Evolutionary conservation across 2,113 vertebrate genomes (phyloP).

Genomic region (Lasiurus cinereus): DNA sequence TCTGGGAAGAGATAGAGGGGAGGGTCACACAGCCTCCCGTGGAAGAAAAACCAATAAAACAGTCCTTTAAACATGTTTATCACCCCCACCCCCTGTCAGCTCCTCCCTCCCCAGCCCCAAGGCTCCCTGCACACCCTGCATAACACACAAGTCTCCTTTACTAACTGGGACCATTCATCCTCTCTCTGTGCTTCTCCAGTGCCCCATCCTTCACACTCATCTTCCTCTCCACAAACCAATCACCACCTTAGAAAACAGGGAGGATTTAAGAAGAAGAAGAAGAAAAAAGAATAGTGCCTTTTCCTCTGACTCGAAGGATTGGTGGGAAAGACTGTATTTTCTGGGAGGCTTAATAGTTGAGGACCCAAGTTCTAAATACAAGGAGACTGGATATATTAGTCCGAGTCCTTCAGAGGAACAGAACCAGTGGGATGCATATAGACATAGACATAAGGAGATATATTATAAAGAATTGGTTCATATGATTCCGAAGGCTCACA

Average conservation of each 20-base stretch:
- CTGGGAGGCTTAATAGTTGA: neutral
- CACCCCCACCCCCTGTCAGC: fast-evolving
- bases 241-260: neutral
- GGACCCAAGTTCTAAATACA: neutral
- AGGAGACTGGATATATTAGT: neutral
- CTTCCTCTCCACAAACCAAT: neutral
- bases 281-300: neutral
- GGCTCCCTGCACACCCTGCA: neutral
- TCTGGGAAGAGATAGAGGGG: neutral
- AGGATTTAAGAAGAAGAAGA: neutral
- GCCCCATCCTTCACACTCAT: no score
- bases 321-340: neutral
- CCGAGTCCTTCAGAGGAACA: neutral
- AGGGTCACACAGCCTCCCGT: neutral
- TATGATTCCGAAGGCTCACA: neutral
- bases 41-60: neutral
- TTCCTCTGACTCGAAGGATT: neutral
- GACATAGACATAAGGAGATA: neutral
- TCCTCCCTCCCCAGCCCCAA: fast-evolving
- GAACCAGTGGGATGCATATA: neutral
- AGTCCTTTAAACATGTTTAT: neutral
- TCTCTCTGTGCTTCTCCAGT: neutral
- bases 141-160: neutral
- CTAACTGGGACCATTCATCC: neutral
- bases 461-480: neutral